Evolutionary conservation across 2,797 vertebrate species (phyloP), one percentile per base, ranked within the genome.

Genomic region (Gadopsis bispinosus): DNA sequence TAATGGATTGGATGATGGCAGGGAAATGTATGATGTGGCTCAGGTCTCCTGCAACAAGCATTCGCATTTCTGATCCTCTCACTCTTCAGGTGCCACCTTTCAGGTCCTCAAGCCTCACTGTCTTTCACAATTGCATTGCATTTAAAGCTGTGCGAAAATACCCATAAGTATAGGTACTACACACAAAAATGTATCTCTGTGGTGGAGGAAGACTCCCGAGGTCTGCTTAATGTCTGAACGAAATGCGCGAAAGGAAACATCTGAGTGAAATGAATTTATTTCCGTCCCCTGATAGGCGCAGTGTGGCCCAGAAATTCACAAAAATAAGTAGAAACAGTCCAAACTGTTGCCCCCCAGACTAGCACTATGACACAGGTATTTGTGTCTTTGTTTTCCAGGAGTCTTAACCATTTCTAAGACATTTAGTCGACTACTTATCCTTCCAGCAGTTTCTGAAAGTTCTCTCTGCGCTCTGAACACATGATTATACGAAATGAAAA

Each of bases 1-100:
- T 84, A 89, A 93, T 88, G 87, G 90, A 89, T 88, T 80, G 84
- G 78, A 74, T 84, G 89, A 89, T 85, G 78, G 85, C 72, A 85
- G 83, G 76, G 75, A 87, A 90, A 88, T 84, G 72, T 76, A 80
- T 80, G 89, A 85, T 64, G 81, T 33, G 7, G 71, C 76, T 87
- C 87, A 77, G 84, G 75, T 85, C 73, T 75, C 62, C 72, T 45
- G 71, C 75, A 83, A 84, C 89, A 87, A 77, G 79, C 79, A 19
- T 80, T 85, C 69, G 16, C 62, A 75, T 86, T 81, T 83, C 69
- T 47, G 75, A 89, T 87, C 83, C 73, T 71, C 67, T 71, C 72
- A 51, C 65, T 76, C 79, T 69, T 84, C 51, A 43, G 70, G 78
- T 69, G 79, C 66, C 43, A n/a, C 69, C 69, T 79, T 37, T 76